These are phyloP conservation scores for Ammospiza nelsoni DNA, from an alignment of 2,113 vertebrate species.

Conservation along the genomic window DNA sequence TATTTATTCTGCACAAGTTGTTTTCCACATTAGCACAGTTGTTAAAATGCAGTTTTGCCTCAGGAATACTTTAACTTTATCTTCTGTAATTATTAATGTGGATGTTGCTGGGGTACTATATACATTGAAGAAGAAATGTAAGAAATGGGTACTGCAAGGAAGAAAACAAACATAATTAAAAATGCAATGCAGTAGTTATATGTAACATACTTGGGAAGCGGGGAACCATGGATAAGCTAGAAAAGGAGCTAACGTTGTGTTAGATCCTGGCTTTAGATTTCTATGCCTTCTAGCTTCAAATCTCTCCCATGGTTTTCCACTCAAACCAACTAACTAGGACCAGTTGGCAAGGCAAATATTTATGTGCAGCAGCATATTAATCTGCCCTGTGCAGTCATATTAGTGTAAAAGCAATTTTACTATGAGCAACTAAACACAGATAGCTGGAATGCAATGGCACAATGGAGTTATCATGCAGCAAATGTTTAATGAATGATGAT, in stretches of 20 bases:
- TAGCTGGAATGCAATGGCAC: neutral
- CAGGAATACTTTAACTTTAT: conserved; percentile 66
- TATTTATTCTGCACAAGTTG: conserved; percentile 73
- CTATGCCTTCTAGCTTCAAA: conserved; percentile 46
- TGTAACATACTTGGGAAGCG: neutral
- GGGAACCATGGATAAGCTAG: neutral
- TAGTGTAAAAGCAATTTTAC: neutral
- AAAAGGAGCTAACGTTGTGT: neutral
- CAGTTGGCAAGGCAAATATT: conserved; percentile 60
- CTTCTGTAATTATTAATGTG: conserved; percentile 67
- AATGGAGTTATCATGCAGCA: neutral
- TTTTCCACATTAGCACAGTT: conserved; percentile 67
- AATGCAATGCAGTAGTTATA: conserved; percentile 15
- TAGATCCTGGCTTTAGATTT: conserved; percentile 52
- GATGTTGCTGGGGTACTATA: conserved; percentile 16
- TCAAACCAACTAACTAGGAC: conserved; percentile 66
- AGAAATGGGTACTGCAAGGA: neutral
- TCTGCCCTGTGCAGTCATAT: neutral
- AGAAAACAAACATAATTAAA: conserved; percentile 52
- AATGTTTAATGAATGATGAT: neutral
- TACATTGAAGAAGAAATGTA: neutral
- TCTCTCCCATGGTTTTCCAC: conserved; percentile 60
- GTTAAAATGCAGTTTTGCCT: conserved; percentile 65
- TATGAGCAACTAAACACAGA: neutral
- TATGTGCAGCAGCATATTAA: conserved; percentile 27